These are phyloP conservation scores for Larimichthys crocea DNA, from an alignment of 2,113 vertebrate species.

Conservation along the genomic window DNA sequence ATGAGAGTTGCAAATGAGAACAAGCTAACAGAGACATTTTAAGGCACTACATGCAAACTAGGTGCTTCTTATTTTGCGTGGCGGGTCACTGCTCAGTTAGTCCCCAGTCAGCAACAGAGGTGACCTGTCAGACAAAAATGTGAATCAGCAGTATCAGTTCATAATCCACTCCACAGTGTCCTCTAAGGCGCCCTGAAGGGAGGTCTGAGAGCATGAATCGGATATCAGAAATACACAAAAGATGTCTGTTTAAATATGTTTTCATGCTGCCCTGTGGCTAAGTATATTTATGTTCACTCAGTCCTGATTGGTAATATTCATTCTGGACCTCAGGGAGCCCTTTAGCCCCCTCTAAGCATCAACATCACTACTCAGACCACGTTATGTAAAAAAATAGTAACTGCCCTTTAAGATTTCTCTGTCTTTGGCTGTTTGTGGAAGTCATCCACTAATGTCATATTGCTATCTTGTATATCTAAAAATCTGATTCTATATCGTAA, in stretches of 20 bases:
- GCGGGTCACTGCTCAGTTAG: not conserved
- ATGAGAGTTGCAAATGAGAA: not conserved
- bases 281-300: not conserved
- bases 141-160: constrained; percentile 44
- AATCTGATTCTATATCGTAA: not conserved
- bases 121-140: constrained; percentile 36
- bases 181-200: not conserved
- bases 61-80: not conserved
- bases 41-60: not conserved
- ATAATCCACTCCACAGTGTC: constrained; percentile 23
- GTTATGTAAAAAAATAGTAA: no score
- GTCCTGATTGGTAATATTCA: not conserved
- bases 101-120: not conserved
- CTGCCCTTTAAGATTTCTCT: not conserved
- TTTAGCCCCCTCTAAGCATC: no score
- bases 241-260: not conserved
- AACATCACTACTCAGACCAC: no score
- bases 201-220: constrained; percentile 3
- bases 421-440: not conserved
- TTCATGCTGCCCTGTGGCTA: not conserved
- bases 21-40: not conserved
- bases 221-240: constrained; percentile 23
- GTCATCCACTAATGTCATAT: not conserved
- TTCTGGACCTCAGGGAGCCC: not conserved
- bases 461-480: not conserved